phyloP scores from a whole-genome alignment of 2,888 invertebrate species.

The Phalangium opilio region DNA sequence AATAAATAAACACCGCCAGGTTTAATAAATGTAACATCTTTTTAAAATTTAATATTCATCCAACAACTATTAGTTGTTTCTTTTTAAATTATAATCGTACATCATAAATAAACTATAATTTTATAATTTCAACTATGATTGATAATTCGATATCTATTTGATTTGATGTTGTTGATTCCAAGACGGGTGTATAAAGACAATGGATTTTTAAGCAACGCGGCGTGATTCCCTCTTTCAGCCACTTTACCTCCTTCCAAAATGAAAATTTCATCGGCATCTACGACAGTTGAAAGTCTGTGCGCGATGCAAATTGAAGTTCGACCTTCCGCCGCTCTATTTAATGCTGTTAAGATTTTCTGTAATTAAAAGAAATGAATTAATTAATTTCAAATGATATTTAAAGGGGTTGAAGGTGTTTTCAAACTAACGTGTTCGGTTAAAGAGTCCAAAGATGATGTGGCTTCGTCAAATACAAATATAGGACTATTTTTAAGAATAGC shows the following conservation, averaged over 20 bases:
- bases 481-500: constrained; percentile 89
- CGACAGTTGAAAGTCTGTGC: constrained; percentile 88
- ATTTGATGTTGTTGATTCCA: constrained; percentile 61
- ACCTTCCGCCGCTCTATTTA: constrained; percentile 65
- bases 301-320: constrained; percentile 97
- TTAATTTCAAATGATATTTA: too few relatives aligned
- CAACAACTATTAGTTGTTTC: too few relatives aligned
- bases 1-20: too few relatives aligned
- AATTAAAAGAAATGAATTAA: too few relatives aligned
- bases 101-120: too few relatives aligned
- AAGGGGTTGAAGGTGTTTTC: too few relatives aligned
- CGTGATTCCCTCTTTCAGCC: constrained; percentile 63
- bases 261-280: constrained; percentile 90
- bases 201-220: constrained; percentile 45
- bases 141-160: too few relatives aligned
- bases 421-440: constrained; percentile 80
- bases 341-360: constrained; percentile 80
- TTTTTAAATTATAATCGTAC: too few relatives aligned
- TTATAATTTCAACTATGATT: too few relatives aligned
- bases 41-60: too few relatives aligned
- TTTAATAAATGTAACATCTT: too few relatives aligned
- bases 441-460: constrained; percentile 92
- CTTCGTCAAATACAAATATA: constrained; percentile 91
- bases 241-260: constrained; percentile 66
- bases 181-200: constrained; percentile 59